Percentiles rank a stretch among this genome's conserved stretches.
phyloP scores from a whole-genome alignment of 2,888 invertebrate species.

The Epinotia nisella region DNA sequence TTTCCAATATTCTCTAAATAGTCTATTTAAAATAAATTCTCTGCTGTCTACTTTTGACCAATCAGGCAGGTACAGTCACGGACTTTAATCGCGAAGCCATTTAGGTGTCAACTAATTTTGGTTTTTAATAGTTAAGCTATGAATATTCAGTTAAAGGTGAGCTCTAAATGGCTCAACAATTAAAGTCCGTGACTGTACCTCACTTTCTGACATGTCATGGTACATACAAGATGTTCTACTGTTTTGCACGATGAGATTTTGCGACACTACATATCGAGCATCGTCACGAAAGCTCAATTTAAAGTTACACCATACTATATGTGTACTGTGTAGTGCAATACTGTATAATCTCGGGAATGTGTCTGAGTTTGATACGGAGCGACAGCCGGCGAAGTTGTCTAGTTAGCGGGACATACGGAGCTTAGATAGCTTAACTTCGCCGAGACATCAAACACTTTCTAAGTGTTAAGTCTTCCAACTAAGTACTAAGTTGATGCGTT shows the following conservation, averaged over 20 bases:
- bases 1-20: too few relatives aligned
- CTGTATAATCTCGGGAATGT: slow-evolving; percentile 16
- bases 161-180: too few relatives aligned
- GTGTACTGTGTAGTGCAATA: slow-evolving; percentile 22
- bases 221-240: background rate
- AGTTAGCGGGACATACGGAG: slow-evolving; percentile 28
- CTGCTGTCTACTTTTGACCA: too few relatives aligned
- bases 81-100: too few relatives aligned
- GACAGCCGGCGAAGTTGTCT: slow-evolving; percentile 17
- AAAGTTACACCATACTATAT: slow-evolving; percentile 10
- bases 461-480: slow-evolving; percentile 16
- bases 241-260: too few relatives aligned
- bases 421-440: slow-evolving; percentile 29
- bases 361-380: slow-evolving; percentile 13
- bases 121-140: too few relatives aligned
- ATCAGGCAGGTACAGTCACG: too few relatives aligned
- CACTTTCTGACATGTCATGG: background rate
- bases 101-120: too few relatives aligned
- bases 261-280: background rate
- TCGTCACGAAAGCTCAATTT: background rate
- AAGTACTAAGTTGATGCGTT: slow-evolving; percentile 4
- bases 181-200: too few relatives aligned
- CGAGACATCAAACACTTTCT: slow-evolving; percentile 26
- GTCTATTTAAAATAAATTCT: too few relatives aligned
- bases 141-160: too few relatives aligned